Conservation (phyloP, 2,797 vertebrate species). For the Rhinella marina region DNA sequence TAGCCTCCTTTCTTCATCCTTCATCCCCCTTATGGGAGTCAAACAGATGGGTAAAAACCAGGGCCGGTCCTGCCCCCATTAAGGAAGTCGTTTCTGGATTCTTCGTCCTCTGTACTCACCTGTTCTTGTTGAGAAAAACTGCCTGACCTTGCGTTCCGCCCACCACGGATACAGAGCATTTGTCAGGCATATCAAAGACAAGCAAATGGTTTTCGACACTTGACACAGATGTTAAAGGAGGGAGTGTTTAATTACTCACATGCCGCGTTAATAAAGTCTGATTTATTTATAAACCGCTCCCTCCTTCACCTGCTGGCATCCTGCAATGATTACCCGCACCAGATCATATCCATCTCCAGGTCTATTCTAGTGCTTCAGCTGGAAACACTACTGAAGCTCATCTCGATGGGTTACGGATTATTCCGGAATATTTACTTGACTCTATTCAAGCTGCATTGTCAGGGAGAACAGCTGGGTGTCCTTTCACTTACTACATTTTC, state of each 20-base stretch:
- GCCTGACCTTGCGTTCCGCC: slow-evolving; percentile 1
- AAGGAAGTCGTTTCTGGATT: neutral
- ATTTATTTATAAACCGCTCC: slow-evolving; percentile 58
- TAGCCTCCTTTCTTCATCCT: too few species aligned
- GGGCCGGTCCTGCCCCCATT: neutral
- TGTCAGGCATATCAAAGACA: slow-evolving; percentile 39
- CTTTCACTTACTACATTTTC: slow-evolving; percentile 3
- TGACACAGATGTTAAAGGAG: slow-evolving; percentile 59
- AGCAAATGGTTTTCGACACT: slow-evolving; percentile 58
- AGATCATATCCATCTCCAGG: slow-evolving; percentile 17
- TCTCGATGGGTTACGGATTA: slow-evolving; percentile 17
- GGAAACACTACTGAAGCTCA: slow-evolving; percentile 18
- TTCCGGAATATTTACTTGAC: slow-evolving; percentile 16
- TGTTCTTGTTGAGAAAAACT: neutral
- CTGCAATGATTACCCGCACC: slow-evolving; percentile 23
- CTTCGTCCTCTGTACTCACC: slow-evolving; percentile 22
- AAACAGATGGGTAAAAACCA: neutral
- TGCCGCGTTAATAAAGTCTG: slow-evolving; percentile 58
- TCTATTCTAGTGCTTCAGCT: slow-evolving; percentile 19
- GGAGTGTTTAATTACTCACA: slow-evolving; percentile 60
- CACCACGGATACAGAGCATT: neutral
- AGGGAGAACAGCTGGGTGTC: slow-evolving; percentile 30
- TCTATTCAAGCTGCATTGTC: slow-evolving; percentile 9
- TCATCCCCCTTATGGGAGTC: neutral
- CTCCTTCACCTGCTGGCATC: slow-evolving; percentile 59